Conservation (phyloP, 2,888 invertebrate genomes). For the Luperina testacea region DNA sequence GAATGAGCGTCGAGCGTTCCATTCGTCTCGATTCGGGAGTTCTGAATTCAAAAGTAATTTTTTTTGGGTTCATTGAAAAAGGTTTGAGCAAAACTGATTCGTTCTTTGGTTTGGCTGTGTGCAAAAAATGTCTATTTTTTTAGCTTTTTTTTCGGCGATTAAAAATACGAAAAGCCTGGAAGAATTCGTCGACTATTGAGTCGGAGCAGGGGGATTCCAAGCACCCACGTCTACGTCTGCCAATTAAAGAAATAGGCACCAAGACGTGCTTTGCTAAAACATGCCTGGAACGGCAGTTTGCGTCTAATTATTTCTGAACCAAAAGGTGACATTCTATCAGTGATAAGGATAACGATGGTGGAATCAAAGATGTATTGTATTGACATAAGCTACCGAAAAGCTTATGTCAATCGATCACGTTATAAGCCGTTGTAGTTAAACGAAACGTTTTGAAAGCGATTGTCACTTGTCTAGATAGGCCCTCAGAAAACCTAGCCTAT, state of each 20-base stretch:
- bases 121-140: constrained; percentile 20
- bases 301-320: neutral
- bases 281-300: neutral
- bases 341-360: neutral
- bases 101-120: constrained; percentile 29
- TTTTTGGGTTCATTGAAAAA: constrained; percentile 59
- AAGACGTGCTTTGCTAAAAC: neutral
- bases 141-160: neutral
- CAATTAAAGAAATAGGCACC: neutral
- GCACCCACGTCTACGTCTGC: constrained; percentile 6
- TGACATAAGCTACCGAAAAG: neutral
- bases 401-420: too few relatives aligned
- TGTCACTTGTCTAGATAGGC: neutral
- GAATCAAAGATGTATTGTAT: neutral
- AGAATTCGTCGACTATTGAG: constrained; percentile 2
- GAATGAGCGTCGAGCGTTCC: constrained; percentile 72
- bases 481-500: neutral
- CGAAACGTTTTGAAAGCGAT: neutral
- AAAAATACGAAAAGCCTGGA: constrained; percentile 16
- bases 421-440: neutral
- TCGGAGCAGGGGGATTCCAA: neutral
- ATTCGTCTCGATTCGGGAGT: constrained; percentile 82
- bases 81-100: constrained; percentile 46
- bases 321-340: neutral
- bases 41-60: constrained; percentile 78